phyloP scores from a whole-genome alignment of 1,140 invertebrate genomes.

The Monochamus saltuarius region DNA sequence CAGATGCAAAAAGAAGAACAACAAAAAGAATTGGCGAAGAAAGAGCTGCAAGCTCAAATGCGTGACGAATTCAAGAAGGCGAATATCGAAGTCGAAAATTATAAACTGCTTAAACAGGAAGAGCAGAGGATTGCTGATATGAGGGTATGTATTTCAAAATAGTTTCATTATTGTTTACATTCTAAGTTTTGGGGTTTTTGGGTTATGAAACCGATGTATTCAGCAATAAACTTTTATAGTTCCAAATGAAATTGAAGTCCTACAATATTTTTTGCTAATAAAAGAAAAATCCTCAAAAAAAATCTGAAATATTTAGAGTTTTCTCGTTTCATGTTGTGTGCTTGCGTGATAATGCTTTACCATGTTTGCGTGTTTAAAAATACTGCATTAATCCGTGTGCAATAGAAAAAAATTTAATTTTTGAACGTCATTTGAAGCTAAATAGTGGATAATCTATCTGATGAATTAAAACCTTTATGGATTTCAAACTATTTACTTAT shows the following conservation, averaged over 20 bases:
- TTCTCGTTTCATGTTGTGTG: too few relatives aligned
- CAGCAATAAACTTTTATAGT: too few relatives aligned
- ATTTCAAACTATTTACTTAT: too few relatives aligned
- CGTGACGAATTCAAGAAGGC: slow-evolving; percentile 59
- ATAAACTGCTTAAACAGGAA: slow-evolving; percentile 58
- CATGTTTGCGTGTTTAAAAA: too few relatives aligned
- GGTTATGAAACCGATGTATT: too few relatives aligned
- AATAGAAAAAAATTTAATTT: too few relatives aligned
- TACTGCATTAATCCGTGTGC: too few relatives aligned
- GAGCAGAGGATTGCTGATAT: slow-evolving; percentile 63
- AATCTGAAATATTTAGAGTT: background rate
- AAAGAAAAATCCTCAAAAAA: background rate
- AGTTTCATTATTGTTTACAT: background rate
- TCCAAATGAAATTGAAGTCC: background rate
- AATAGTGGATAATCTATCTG: too few relatives aligned
- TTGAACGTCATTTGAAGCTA: too few relatives aligned
- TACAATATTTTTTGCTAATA: background rate
- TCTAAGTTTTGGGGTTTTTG: background rate
- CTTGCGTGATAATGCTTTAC: too few relatives aligned
- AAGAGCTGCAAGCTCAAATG: slow-evolving; percentile 51
- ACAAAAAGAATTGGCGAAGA: slow-evolving; percentile 49
- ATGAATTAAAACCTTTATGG: too few relatives aligned
- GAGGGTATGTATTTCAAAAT: slow-evolving; percentile 46
- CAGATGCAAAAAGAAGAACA: slow-evolving; percentile 58
- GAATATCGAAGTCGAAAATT: slow-evolving; percentile 58